phyloP scores from a whole-genome alignment of 1,140 invertebrate genomes.

The Maconellicoccus hirsutus region DNA sequence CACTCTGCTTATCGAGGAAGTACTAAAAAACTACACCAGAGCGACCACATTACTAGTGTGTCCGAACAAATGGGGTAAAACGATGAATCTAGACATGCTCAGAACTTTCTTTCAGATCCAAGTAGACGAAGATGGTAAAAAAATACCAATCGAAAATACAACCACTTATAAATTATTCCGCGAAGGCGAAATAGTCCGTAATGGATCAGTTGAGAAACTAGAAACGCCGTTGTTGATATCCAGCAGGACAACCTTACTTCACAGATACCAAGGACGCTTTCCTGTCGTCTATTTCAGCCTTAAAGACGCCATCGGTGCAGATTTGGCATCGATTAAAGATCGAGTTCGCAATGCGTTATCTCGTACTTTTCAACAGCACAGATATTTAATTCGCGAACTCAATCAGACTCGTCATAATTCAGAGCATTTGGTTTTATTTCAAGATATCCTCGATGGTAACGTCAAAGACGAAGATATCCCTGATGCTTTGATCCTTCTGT shows the following conservation, averaged over 20 bases:
- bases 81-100: conserved; percentile 11
- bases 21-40: not conserved
- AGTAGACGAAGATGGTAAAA: not conserved
- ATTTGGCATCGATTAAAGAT: not conserved
- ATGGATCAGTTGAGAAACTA: not conserved
- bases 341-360: not conserved
- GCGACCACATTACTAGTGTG: not conserved
- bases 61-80: not conserved
- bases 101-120: not conserved
- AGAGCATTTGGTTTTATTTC: not conserved
- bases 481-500: not conserved
- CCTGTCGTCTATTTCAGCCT: not conserved
- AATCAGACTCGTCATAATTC: not conserved
- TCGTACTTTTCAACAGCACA: not conserved
- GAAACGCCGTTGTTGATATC: not conserved
- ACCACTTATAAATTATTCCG: not conserved
- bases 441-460: not conserved
- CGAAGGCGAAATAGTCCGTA: not conserved
- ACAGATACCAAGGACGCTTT: not conserved
- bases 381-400: not conserved
- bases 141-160: not conserved
- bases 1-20: not conserved
- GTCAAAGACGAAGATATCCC: not conserved
- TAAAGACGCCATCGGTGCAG: not conserved
- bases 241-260: not conserved